Base-by-base conservation (phyloP, 2,888 invertebrate genomes). In the Dynastes tityus region DNA sequence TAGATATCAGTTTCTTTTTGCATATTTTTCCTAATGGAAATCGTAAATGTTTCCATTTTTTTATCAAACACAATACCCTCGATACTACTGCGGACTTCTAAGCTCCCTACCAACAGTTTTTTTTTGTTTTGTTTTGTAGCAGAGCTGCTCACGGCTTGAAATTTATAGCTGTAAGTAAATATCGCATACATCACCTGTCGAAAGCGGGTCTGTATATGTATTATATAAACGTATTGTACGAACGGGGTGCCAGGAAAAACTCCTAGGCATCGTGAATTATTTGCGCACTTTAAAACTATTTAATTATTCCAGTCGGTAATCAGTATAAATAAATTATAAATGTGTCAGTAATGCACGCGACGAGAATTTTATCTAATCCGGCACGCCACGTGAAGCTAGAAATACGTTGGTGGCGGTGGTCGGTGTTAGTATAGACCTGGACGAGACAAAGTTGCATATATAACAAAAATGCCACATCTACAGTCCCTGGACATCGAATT, bases 1-100 rank as follows among this genome's bases (percentile, higher is more conserved):
- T 73, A 73, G 73, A 58, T 73, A 73, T 73, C 73, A 73, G 37
- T 73, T 73, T 16, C 58, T 58, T 40, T 27, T 40, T 58, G 73
- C 73, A 73, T 73, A 73, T 73, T 73, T 73, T 40, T 73, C 73
- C 73, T 73, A 73, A 73, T 73, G 73, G 73, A 73, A 73, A 73
- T 73, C 58, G 45, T 73, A 73, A 71, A 71, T 8, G 55, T 55
- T 55, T 67, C 13, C 45, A 27, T 68, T 73, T 73, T 58, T 58
- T 71, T 58, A 53, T 51, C 70, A 70, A 32, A 32, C 53, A 70
- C 51, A 70, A 49, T 70, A 70, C 37, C 6, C 55, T 16, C 22
- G 27, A 58, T 58, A 29, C 45, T 8, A 8, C 45, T 45, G 45
- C 45, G 45, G 45, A 45, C 45, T 45, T 45, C 45, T 45, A 45